A percentile compares a stretch with the other conserved stretches of the same genome.
Evolutionary conservation across 2,888 invertebrate species (phyloP).

Genomic region (Tholera decimalis): DNA sequence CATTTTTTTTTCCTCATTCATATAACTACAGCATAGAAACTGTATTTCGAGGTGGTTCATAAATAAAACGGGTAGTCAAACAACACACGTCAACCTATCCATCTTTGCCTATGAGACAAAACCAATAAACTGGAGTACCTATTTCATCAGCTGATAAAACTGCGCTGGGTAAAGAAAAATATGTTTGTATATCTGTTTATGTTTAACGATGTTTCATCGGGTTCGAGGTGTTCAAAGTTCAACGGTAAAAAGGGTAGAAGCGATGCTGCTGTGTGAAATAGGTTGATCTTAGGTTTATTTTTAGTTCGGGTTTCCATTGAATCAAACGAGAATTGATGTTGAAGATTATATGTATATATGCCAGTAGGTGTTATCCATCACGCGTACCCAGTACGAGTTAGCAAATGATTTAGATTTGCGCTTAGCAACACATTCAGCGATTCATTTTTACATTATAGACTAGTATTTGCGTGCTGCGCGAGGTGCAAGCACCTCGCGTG

Average conservation of each 20-base stretch:
- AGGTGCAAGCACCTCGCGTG: too few species aligned
- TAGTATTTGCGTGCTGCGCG: too few species aligned
- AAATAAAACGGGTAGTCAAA: slow-evolving; percentile 60
- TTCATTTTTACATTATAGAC: too few species aligned
- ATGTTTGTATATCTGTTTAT: slow-evolving; percentile 16
- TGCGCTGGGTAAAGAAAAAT: slow-evolving; percentile 34
- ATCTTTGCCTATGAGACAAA: slow-evolving; percentile 53
- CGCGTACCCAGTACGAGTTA: too few species aligned
- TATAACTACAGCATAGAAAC: slow-evolving; percentile 28
- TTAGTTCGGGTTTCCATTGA: too few species aligned
- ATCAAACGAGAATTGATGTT: too few species aligned
- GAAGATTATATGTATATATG: too few species aligned
- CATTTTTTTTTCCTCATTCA: slow-evolving; percentile 18
- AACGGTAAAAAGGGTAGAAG: neutral
- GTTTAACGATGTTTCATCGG: slow-evolving; percentile 7
- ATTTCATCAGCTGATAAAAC: slow-evolving; percentile 54
- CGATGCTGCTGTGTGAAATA: too few species aligned
- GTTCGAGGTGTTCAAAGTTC: slow-evolving; percentile 2
- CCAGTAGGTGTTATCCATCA: too few species aligned
- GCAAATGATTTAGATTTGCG: too few species aligned
- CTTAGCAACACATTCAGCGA: too few species aligned
- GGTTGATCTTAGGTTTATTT: too few species aligned
- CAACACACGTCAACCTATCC: slow-evolving; percentile 49
- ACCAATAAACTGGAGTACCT: slow-evolving; percentile 63
- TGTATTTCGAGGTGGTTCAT: slow-evolving; percentile 38